Evolutionary conservation across 2,888 invertebrate species (phyloP).

Genomic region (Acanthosepion pharaonis): DNA sequence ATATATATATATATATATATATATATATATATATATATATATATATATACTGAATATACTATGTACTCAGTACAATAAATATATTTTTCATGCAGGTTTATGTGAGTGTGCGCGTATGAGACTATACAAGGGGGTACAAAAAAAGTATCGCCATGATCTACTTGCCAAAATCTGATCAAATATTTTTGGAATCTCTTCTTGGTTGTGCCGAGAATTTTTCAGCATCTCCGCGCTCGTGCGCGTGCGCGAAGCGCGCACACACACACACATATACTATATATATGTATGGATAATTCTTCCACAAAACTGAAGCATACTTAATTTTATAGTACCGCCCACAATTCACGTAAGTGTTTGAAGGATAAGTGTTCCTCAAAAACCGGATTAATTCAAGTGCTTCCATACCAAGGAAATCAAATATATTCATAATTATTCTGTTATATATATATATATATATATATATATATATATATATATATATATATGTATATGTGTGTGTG

Average conservation of each 20-base stretch:
- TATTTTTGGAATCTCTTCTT: not conserved
- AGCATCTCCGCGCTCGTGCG: too few species aligned
- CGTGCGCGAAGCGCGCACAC: too few species aligned
- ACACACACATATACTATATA: too few species aligned
- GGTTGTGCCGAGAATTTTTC: too few species aligned
- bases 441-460: conserved; percentile 38
- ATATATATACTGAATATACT: not conserved
- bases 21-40: not conserved
- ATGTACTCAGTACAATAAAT: not conserved
- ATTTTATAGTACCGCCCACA: not conserved
- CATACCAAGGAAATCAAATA: not conserved
- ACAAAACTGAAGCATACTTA: conserved; percentile 25
- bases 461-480: conserved; percentile 25
- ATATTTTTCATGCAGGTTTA: too few species aligned
- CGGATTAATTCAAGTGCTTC: not conserved
- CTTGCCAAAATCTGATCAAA: too few species aligned
- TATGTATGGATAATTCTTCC: not conserved
- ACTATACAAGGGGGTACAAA: too few species aligned
- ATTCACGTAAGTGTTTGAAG: conserved; percentile 6
- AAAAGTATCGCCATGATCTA: too few species aligned
- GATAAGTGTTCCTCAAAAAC: conserved; percentile 4
- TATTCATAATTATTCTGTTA: not conserved
- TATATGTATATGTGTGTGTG: not conserved
- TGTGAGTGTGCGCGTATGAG: too few species aligned
- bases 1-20: not conserved